Conservation (phyloP, 2,113 vertebrate species). For the Crotophaga sulcirostris region DNA sequence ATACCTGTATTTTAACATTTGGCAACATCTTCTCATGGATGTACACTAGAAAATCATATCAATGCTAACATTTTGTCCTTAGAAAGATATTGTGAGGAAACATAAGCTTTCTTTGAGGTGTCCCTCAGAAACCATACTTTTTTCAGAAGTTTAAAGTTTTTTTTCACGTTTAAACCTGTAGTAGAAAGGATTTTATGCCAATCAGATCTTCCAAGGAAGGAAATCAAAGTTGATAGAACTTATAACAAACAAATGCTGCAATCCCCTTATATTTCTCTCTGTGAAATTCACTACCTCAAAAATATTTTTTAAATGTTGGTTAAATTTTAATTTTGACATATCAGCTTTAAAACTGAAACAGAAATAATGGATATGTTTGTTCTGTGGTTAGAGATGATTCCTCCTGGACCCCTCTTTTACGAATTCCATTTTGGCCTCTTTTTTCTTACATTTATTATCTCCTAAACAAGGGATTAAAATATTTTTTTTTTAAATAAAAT, state of each 20-base stretch:
- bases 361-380: neutral
- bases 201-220: neutral
- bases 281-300: neutral
- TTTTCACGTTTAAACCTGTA: neutral
- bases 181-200: neutral
- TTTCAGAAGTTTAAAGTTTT: neutral
- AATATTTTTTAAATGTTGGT: neutral
- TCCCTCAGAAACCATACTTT: neutral
- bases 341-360: neutral
- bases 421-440: neutral
- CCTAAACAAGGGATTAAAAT: neutral
- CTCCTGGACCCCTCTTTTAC: neutral
- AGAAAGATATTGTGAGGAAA: neutral
- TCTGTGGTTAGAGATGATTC: neutral
- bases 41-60: neutral
- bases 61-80: neutral
- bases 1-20: neutral
- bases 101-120: neutral
- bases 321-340: neutral
- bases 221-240: neutral
- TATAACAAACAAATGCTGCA: neutral
- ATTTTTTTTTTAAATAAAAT: neutral
- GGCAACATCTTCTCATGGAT: neutral
- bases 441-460: neutral
- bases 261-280: neutral